A percentile compares a stretch with the other conserved stretches of the same genome.
Evolutionary conservation across 2,888 invertebrate species (phyloP).

Genomic region (Coleophora flavipennella): DNA sequence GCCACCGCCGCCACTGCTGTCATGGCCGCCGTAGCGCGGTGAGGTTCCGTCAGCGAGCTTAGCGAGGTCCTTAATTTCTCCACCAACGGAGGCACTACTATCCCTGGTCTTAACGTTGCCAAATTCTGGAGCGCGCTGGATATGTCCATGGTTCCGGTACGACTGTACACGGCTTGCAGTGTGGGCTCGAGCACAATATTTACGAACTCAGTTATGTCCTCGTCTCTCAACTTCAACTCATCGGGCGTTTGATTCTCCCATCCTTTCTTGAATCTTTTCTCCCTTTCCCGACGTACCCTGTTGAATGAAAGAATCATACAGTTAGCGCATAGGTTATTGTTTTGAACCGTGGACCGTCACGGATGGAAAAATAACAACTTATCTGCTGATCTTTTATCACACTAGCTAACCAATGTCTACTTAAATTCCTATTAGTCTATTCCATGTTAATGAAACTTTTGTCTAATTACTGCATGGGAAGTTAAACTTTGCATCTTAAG

Average conservation of each 20-base stretch:
- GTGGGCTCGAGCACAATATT: constrained; percentile 81
- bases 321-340: no score
- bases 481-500: no score
- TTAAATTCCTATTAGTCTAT: no score
- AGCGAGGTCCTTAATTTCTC: constrained; percentile 86
- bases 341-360: no score
- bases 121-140: constrained; percentile 81
- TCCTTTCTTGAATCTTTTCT: constrained; percentile 62
- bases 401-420: no score
- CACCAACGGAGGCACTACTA: constrained; percentile 86
- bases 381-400: no score
- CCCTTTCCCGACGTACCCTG: constrained; percentile 77
- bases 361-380: no score
- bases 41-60: constrained; percentile 91
- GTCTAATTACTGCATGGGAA: no score
- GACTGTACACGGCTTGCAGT: constrained; percentile 85
- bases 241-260: constrained; percentile 83
- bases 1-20: constrained; percentile 79
- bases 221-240: constrained; percentile 80
- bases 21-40: constrained; percentile 83
- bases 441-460: no score
- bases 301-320: not conserved
- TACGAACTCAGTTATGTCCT: constrained; percentile 87
- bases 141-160: constrained; percentile 75
- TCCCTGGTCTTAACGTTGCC: constrained; percentile 83